Conservation (phyloP, 2,113 vertebrate species). For the Xiphophorus hellerii region DNA sequence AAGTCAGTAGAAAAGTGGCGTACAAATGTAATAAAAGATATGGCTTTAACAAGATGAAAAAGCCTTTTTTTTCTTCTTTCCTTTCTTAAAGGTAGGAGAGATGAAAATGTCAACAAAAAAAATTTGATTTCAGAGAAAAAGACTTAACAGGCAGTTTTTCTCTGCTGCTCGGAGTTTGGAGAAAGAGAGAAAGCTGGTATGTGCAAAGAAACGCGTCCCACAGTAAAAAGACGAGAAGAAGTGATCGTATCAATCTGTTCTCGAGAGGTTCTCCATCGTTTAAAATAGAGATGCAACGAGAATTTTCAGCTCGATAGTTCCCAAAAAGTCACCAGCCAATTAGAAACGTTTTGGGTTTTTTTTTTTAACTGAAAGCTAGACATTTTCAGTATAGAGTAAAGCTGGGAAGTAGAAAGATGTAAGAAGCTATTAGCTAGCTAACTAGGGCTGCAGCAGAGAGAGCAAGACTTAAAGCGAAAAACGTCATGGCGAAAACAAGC, state of each 20-base stretch:
- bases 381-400: background rate
- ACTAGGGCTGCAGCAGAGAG: background rate
- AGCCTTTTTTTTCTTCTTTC: background rate
- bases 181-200: conserved; percentile 34
- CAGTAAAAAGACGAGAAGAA: conserved; percentile 9
- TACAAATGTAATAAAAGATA: conserved; percentile 25
- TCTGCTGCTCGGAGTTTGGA: conserved; percentile 25
- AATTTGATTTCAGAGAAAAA: conserved; percentile 5
- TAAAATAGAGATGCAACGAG: background rate
- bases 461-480: background rate
- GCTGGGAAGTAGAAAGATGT: background rate
- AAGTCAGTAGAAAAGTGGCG: conserved; percentile 55
- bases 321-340: background rate
- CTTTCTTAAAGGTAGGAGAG: background rate
- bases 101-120: background rate
- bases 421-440: background rate
- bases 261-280: background rate
- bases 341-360: too few relatives aligned
- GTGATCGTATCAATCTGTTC: too few relatives aligned
- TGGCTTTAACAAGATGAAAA: conserved; percentile 36
- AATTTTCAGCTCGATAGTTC: background rate
- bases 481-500: too few relatives aligned
- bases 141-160: conserved; percentile 36
- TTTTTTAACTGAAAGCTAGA: too few relatives aligned
- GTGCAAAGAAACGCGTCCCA: conserved; percentile 31